Evolutionary conservation across 2,113 vertebrate genomes (phyloP).

Genomic region (Rhagologus leucostigma): DNA sequence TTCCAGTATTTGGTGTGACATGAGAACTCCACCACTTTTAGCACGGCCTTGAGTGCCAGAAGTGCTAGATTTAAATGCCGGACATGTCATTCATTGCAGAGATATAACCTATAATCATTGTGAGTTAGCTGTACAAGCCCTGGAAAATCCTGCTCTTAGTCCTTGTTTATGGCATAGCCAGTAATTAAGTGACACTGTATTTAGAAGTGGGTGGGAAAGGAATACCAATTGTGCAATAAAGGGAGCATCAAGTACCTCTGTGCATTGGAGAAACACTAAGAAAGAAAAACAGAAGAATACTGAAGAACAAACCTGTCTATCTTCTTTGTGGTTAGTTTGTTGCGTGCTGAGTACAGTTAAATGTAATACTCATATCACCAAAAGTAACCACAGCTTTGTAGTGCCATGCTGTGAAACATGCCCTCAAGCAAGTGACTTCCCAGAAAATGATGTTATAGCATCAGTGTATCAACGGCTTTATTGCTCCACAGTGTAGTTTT

Average conservation of each 20-base stretch:
- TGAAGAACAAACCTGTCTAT: not conserved
- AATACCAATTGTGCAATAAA: not conserved
- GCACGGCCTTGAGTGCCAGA: not conserved
- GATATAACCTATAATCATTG: not conserved
- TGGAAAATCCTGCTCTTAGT: not conserved
- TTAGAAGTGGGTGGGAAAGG: not conserved
- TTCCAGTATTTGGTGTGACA: not conserved
- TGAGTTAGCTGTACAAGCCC: not conserved
- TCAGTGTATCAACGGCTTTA: constrained; percentile 37
- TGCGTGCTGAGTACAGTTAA: constrained; percentile 39
- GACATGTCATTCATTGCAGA: not conserved
- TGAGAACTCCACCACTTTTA: not conserved
- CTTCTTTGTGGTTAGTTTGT: not conserved
- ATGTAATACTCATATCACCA: constrained; percentile 15
- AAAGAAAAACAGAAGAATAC: not conserved
- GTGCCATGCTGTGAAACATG: constrained; percentile 33
- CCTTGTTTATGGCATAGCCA: not conserved
- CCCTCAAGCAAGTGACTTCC: constrained; percentile 32
- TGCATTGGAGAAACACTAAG: not conserved
- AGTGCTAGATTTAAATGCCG: not conserved
- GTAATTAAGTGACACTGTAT: not conserved
- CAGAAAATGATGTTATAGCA: constrained; percentile 18
- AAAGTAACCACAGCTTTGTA: constrained; percentile 42
- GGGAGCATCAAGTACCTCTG: not conserved
- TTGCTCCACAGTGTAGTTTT: not conserved